Conservation (phyloP, 2,113 vertebrate genomes). For the Cephalopterus ornatus region DNA sequence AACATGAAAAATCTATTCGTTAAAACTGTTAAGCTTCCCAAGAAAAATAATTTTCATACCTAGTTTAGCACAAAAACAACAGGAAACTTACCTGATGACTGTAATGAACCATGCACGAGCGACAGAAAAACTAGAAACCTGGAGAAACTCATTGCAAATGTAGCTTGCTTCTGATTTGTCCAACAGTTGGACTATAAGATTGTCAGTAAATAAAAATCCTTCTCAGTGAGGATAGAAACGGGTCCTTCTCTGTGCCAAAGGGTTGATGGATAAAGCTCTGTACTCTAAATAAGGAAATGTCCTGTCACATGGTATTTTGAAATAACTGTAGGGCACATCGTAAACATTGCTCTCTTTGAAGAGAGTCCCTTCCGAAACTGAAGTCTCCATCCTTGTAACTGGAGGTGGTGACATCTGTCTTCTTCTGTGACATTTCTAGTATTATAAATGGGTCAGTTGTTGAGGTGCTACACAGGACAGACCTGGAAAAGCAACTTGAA, state of each 20-base stretch:
- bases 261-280: not conserved
- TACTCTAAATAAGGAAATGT: conserved; percentile 13
- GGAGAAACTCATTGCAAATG: not conserved
- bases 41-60: not conserved
- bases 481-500: not conserved
- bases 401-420: not conserved
- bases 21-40: not conserved
- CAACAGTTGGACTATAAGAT: not conserved
- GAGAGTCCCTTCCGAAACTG: not conserved
- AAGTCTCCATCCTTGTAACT: not conserved
- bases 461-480: not conserved
- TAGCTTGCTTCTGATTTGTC: not conserved
- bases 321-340: not conserved
- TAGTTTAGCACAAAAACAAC: not conserved
- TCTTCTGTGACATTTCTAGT: not conserved
- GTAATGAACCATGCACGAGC: not conserved
- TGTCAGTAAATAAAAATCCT: not conserved
- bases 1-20: not conserved
- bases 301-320: conserved; percentile 31
- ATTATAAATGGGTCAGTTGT: not conserved
- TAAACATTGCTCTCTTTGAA: not conserved
- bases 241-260: not conserved
- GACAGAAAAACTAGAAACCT: not conserved
- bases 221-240: not conserved
- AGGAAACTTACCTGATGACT: conserved; percentile 23